A percentile compares a stretch with the other conserved stretches of the same genome.
phyloP scores from a whole-genome alignment of 2,797 vertebrate species.

The Erethizon dorsatum region DNA sequence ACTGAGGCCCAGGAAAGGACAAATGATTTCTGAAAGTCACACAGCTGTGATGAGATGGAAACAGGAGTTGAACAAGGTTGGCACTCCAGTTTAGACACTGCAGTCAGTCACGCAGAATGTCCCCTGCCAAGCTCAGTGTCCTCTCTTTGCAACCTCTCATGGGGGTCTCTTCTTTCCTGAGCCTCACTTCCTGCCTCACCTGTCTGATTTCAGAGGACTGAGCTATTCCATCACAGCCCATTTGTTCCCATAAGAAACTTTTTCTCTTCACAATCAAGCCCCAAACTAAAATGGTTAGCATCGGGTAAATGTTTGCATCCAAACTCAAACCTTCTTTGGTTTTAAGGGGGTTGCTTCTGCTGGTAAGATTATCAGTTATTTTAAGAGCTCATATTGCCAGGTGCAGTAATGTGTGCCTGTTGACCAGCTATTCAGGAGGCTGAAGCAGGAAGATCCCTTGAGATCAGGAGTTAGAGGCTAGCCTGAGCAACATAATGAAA shows the following conservation, averaged over 20 bases:
- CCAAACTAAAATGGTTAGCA: background rate
- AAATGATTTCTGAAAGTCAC: background rate
- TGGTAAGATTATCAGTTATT: constrained; percentile 33
- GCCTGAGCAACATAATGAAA: background rate
- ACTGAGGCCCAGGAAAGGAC: background rate
- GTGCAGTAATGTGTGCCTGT: background rate
- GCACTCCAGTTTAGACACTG: background rate
- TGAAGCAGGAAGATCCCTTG: background rate
- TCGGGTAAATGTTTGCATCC: constrained; percentile 31
- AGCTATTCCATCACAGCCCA: background rate
- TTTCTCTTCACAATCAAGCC: background rate
- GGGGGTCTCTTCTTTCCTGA: background rate
- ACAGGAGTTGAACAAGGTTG: background rate
- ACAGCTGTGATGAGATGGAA: background rate
- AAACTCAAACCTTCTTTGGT: constrained; percentile 19
- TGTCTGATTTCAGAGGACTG: background rate
- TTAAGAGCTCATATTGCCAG: constrained; percentile 14
- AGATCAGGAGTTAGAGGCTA: background rate
- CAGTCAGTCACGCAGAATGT: background rate
- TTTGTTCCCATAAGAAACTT: background rate
- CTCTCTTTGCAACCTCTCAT: background rate
- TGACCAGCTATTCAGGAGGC: background rate
- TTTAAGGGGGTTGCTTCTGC: constrained; percentile 42
- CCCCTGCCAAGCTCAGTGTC: too few species aligned
- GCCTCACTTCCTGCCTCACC: background rate